Base-by-base conservation (phyloP, 2,888 invertebrate genomes). In the Morpho achilles region DNA sequence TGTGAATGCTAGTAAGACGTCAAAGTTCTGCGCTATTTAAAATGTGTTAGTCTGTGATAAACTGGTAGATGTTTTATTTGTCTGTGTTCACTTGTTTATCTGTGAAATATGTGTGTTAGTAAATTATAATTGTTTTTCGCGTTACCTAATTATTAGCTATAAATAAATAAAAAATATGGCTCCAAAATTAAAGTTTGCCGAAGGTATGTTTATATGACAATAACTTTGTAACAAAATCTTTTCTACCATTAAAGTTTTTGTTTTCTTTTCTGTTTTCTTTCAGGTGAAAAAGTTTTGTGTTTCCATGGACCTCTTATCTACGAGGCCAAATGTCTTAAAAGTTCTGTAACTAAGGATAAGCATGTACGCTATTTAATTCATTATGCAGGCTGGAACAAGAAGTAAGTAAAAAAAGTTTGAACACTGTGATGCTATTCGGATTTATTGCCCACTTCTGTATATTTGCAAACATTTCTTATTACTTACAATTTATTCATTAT, bases 381-480 rank as follows among this genome's bases (percentile, higher is more conserved):
- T 84, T 99, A 99, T 82, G 97, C 97, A 67, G 98, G 98, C 2
- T 99, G 99, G 99, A 99, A 98, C 79, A 99, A 98, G 91, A 98
- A 97, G 97, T 98, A 92, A 89, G 92, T 83, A 56, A 23, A 5
- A 43, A 39, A 5, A 50, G 46, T 32, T 32, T 32, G 32, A 32
- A 32, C 32, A 32, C 5, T 32, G 32, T 32, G 32, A 32, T 32
- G 5, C 3, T 5, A 32, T 32, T 32, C 32, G 32, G 5, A 32
- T 32, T 32, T 5, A 32, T 32, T 32, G 5, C 32, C 32, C 32
- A 3, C 32, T 16, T 32, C 3, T 32, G 32, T 2, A 32, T 32
- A 32, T 32, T 2, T 32, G 32, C 32, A 32, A 32, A 32, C 5
- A 32, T 32, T 32, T 32, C 5, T 32, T 32, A 32, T 32, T 32